These are phyloP conservation scores for Cheilosia soror DNA, from an alignment of 2,888 invertebrate genomes.

Conservation along the genomic window DNA sequence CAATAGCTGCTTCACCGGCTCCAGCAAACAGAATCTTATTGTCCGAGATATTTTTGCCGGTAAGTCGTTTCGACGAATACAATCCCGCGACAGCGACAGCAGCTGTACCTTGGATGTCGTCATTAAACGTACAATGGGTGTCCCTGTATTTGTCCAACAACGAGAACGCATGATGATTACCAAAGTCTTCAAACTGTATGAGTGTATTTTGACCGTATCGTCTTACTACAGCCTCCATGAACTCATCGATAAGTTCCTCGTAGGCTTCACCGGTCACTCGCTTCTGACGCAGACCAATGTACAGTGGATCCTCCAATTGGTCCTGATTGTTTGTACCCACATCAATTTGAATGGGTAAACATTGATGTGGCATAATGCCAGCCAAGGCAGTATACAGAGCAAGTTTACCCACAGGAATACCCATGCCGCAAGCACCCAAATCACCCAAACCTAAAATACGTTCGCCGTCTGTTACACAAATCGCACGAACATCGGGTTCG, in stretches of 20 bases:
- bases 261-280: slow-evolving; percentile 94
- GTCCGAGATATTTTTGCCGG: slow-evolving; percentile 90
- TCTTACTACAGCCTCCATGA: slow-evolving; percentile 96
- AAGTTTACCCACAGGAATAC: slow-evolving; percentile 98
- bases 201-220: slow-evolving; percentile 94
- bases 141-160: slow-evolving; percentile 95
- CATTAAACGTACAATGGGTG: slow-evolving; percentile 98
- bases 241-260: slow-evolving; percentile 97
- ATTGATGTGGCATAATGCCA: slow-evolving; percentile 97
- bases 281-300: slow-evolving; percentile 95
- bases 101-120: slow-evolving; percentile 99
- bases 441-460: slow-evolving; percentile 98
- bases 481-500: slow-evolving; percentile 92
- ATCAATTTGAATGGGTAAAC: slow-evolving; percentile 96
- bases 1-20: slow-evolving; percentile 95
- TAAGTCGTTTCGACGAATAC: slow-evolving; percentile 83
- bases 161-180: slow-evolving; percentile 97
- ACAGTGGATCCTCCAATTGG: slow-evolving; percentile 95
- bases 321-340: slow-evolving; percentile 97
- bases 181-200: slow-evolving; percentile 98
- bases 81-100: slow-evolving; percentile 97
- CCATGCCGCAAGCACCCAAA: slow-evolving; percentile 97
- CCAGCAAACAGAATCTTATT: slow-evolving; percentile 96
- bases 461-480: slow-evolving; percentile 98
- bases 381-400: slow-evolving; percentile 98